Evolutionary conservation across 2,888 invertebrate genomes (phyloP).

Genomic region (Onthophagus sagittarius): DNA sequence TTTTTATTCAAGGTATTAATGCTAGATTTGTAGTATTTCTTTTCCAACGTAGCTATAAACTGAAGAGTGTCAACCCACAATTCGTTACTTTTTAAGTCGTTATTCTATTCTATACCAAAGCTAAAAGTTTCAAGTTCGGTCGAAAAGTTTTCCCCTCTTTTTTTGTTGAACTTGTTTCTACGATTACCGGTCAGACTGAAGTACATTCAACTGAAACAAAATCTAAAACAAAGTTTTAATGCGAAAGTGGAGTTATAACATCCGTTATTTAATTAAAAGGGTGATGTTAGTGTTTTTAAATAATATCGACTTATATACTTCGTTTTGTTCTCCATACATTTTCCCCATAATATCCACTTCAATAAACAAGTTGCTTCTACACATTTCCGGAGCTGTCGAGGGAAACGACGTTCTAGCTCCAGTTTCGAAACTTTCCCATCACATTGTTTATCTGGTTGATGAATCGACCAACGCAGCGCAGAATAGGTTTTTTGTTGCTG

Average conservation of each 20-base stretch:
- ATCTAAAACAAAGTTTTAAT: background rate
- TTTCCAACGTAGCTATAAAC: too few relatives aligned
- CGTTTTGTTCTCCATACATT: background rate
- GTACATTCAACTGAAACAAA: background rate
- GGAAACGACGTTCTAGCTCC: background rate
- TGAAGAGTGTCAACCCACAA: too few relatives aligned
- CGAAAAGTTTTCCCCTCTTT: background rate
- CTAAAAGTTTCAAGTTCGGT: background rate
- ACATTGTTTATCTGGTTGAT: background rate
- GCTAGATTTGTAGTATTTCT: too few relatives aligned
- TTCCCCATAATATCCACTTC: background rate
- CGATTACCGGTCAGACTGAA: too few relatives aligned
- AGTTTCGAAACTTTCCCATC: background rate
- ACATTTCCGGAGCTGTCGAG: background rate
- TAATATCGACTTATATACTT: background rate
- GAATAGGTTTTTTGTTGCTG: background rate
- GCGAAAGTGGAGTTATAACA: background rate
- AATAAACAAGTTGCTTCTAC: background rate
- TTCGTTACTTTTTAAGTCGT: too few relatives aligned
- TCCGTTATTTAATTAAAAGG: background rate
- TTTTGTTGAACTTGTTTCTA: background rate
- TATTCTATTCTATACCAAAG: background rate
- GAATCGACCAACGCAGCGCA: background rate
- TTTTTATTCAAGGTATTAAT: too few relatives aligned
- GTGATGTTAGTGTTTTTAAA: background rate